These are phyloP conservation scores for Leucophora obtusa DNA, from an alignment of 2,888 invertebrate species.

Conservation along the genomic window DNA sequence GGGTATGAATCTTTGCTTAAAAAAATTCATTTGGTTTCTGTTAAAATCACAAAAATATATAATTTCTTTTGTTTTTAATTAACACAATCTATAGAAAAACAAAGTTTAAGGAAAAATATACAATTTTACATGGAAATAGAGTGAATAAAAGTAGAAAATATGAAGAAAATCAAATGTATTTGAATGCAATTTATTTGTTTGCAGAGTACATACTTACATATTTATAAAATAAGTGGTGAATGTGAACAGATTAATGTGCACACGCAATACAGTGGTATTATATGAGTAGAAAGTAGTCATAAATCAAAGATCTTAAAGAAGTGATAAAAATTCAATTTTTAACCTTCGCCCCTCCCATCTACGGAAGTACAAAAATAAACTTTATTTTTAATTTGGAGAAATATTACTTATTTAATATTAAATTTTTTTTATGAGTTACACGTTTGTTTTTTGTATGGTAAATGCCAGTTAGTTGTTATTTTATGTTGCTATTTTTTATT, in stretches of 20 bases:
- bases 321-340: no score
- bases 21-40: neutral
- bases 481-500: no score
- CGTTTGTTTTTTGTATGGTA: no score
- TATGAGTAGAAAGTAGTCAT: neutral
- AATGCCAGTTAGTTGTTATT: no score
- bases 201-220: neutral
- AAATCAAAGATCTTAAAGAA: neutral
- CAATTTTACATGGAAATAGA: slow-evolving; percentile 8
- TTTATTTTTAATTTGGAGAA: no score
- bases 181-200: neutral
- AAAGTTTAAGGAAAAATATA: slow-evolving; percentile 4
- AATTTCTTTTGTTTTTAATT: slow-evolving; percentile 11
- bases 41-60: slow-evolving; percentile 8
- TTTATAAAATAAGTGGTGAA: neutral
- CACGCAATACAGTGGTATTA: neutral
- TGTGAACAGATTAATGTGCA: neutral
- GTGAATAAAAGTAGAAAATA: slow-evolving; percentile 6
- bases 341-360: no score
- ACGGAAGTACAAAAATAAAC: no score
- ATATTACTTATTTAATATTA: no score
- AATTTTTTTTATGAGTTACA: no score
- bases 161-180: neutral
- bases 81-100: neutral
- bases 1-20: neutral